phyloP scores from a whole-genome alignment of 2,113 vertebrate genomes.

The Sorex araneus region DNA sequence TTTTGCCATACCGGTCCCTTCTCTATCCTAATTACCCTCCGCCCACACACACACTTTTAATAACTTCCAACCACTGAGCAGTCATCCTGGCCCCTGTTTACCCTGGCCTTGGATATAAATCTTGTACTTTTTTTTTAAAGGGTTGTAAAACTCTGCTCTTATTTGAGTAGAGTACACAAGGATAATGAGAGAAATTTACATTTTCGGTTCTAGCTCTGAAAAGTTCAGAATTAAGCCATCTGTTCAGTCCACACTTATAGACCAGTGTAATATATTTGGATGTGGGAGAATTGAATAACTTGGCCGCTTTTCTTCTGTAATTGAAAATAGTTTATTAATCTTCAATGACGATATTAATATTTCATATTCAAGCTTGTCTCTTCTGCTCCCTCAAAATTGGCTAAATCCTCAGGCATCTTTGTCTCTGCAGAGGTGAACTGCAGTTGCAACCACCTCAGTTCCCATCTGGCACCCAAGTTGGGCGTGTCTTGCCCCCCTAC shows the following conservation, averaged over 20 bases:
- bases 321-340: constrained; percentile 64
- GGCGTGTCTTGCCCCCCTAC: background rate
- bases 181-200: constrained; percentile 10
- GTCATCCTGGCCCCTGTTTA: too few species aligned
- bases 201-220: constrained; percentile 50
- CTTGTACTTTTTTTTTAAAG: background rate
- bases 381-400: constrained; percentile 4
- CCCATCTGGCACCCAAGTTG: constrained; percentile 6
- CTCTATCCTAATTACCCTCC: too few species aligned
- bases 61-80: too few species aligned
- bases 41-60: too few species aligned
- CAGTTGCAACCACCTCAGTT: constrained; percentile 79
- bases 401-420: constrained; percentile 82
- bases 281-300: constrained; percentile 1
- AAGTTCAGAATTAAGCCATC: constrained; percentile 41
- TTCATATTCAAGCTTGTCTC: constrained; percentile 44
- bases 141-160: constrained; percentile 60
- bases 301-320: constrained; percentile 22
- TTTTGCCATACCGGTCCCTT: too few species aligned
- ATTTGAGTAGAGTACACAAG: background rate
- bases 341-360: background rate
- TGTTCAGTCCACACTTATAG: background rate
- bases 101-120: too few species aligned
- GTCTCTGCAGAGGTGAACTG: constrained; percentile 91
- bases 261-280: background rate